phyloP scores from a whole-genome alignment of 2,113 vertebrate species.

The Stigmatopora nigra region DNA sequence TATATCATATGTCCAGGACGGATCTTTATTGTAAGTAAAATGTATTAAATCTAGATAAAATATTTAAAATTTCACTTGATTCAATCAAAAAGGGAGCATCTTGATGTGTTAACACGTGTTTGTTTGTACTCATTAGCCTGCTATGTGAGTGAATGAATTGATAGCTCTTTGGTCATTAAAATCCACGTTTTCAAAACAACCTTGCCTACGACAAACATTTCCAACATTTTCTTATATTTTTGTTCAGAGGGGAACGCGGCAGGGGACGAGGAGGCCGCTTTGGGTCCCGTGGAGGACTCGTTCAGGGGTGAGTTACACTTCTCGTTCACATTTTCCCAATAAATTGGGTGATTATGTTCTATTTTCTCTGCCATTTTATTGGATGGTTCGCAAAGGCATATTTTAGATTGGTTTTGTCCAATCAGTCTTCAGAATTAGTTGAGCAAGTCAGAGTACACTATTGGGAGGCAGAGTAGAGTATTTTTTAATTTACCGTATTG shows the following conservation, averaged over 20 bases:
- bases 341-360: no score
- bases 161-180: not conserved
- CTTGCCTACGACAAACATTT: not conserved
- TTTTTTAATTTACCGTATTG: no score
- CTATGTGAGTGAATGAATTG: conserved; percentile 6
- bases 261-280: conserved; percentile 86
- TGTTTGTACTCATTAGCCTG: not conserved
- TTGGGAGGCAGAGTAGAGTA: no score
- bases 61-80: not conserved
- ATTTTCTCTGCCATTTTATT: no score
- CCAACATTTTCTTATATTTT: conserved; percentile 9
- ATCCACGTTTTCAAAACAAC: not conserved
- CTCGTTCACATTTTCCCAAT: not conserved
- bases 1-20: not conserved
- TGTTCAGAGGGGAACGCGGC: conserved; percentile 82
- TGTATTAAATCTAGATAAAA: no score
- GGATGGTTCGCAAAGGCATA: no score
- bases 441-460: no score
- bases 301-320: conserved; percentile 75
- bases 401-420: no score
- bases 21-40: not conserved
- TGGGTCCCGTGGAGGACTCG: conserved; percentile 81
- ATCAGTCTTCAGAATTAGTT: no score
- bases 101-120: not conserved
- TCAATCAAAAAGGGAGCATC: no score